These are phyloP conservation scores for Amphiprion clarkii DNA, from an alignment of 2,797 vertebrate genomes.

Conservation along the genomic window DNA sequence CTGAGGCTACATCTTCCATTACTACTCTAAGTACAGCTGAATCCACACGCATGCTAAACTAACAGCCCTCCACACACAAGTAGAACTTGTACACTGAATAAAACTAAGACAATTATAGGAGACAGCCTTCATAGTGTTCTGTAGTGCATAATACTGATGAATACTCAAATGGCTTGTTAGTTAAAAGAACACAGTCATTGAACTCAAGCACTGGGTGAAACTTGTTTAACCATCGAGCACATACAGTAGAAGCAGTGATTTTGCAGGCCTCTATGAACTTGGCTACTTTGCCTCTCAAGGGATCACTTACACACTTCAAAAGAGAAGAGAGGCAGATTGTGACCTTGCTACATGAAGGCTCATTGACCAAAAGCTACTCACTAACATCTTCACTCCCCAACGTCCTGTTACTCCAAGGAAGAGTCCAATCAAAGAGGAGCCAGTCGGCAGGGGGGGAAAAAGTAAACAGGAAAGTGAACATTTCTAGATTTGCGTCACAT, in stretches of 20 bases:
- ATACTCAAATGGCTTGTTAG: slow-evolving; percentile 78
- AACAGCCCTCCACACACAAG: slow-evolving; percentile 64
- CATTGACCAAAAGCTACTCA: slow-evolving; percentile 81
- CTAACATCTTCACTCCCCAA: slow-evolving; percentile 73
- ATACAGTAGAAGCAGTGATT: slow-evolving; percentile 57
- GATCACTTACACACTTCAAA: slow-evolving; percentile 84
- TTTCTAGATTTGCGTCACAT: slow-evolving; percentile 38
- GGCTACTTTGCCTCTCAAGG: slow-evolving; percentile 71
- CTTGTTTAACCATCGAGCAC: slow-evolving; percentile 57
- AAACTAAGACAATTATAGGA: slow-evolving; percentile 71
- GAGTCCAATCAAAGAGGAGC: slow-evolving; percentile 47
- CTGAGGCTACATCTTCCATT: slow-evolving; percentile 77
- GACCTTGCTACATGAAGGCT: slow-evolving; percentile 77
- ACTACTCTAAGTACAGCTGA: slow-evolving; percentile 76
- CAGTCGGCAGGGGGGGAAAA: background rate
- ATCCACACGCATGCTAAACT: slow-evolving; percentile 72
- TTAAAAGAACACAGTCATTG: slow-evolving; percentile 64
- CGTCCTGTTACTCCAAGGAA: slow-evolving; percentile 68
- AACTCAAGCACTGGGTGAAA: slow-evolving; percentile 58
- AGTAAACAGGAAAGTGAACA: background rate
- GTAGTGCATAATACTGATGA: slow-evolving; percentile 69
- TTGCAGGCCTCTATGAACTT: slow-evolving; percentile 57
- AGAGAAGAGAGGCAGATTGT: slow-evolving; percentile 77
- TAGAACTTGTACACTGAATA: slow-evolving; percentile 59
- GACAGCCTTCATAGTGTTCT: slow-evolving; percentile 63